Conservation (phyloP, 92 coral and sea anemone genomes). For the Palythoa grandis region DNA sequence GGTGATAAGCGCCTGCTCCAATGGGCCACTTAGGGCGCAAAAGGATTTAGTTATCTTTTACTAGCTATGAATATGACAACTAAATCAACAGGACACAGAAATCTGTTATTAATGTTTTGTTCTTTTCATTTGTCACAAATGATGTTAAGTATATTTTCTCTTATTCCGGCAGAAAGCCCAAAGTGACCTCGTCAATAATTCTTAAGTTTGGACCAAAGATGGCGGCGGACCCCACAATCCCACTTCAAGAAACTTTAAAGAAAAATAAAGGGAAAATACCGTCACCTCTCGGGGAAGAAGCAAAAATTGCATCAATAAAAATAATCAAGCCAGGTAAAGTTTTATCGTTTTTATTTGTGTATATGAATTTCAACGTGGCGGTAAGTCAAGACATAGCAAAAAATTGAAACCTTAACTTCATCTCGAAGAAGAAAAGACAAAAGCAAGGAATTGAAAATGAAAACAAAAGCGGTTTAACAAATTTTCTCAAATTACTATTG, state of each 20-base stretch:
- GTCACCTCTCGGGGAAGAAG: constrained; percentile 73
- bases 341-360: too few relatives aligned
- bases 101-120: background rate
- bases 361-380: background rate
- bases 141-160: background rate
- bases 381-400: too few relatives aligned
- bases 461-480: too few relatives aligned
- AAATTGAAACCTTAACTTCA: too few relatives aligned
- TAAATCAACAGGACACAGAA: too few relatives aligned
- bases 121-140: background rate
- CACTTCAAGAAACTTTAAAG: constrained; percentile 69
- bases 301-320: constrained; percentile 63
- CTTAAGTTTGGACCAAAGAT: constrained; percentile 81
- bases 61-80: too few relatives aligned
- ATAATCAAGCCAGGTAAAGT: constrained; percentile 75
- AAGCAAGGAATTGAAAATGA: too few relatives aligned
- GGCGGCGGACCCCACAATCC: constrained; percentile 81
- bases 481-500: too few relatives aligned
- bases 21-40: too few relatives aligned
- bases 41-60: too few relatives aligned
- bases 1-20: too few relatives aligned
- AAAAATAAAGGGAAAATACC: constrained; percentile 70
- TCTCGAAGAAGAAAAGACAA: too few relatives aligned
- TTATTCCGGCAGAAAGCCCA: constrained; percentile 32
- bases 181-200: constrained; percentile 54